Conservation (phyloP, 2,113 vertebrate species). For the Bos indicus region DNA sequence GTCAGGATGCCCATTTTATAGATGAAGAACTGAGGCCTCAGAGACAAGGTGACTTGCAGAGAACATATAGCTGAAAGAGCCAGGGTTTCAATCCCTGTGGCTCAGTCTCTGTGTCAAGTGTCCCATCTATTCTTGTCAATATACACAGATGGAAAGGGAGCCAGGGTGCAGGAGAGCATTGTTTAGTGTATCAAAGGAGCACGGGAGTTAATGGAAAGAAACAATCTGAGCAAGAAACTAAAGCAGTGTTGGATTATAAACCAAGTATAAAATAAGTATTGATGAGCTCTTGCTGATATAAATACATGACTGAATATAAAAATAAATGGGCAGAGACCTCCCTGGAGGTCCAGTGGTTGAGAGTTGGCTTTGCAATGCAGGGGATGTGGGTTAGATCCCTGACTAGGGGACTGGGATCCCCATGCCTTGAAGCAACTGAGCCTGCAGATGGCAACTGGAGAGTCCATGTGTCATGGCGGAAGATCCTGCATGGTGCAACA, state of each 20-base stretch:
- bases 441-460: not conserved
- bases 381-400: not conserved
- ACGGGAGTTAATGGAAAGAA: not conserved
- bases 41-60: not conserved
- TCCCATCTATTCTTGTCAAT: not conserved
- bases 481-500: not conserved
- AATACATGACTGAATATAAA: not conserved
- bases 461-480: accelerated
- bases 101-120: not conserved
- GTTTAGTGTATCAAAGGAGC: not conserved
- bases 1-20: not conserved
- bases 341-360: not conserved
- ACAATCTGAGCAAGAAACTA: not conserved
- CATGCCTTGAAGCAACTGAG: not conserved
- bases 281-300: not conserved
- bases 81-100: not conserved
- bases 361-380: not conserved
- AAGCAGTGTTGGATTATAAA: not conserved
- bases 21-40: not conserved
- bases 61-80: accelerated
- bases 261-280: not conserved
- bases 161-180: not conserved
- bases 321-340: not conserved
- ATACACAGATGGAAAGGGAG: not conserved
- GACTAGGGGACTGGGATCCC: not conserved